These are phyloP conservation scores for Illadopsis cleaveri DNA, from an alignment of 2,113 vertebrate genomes.

Conservation along the genomic window DNA sequence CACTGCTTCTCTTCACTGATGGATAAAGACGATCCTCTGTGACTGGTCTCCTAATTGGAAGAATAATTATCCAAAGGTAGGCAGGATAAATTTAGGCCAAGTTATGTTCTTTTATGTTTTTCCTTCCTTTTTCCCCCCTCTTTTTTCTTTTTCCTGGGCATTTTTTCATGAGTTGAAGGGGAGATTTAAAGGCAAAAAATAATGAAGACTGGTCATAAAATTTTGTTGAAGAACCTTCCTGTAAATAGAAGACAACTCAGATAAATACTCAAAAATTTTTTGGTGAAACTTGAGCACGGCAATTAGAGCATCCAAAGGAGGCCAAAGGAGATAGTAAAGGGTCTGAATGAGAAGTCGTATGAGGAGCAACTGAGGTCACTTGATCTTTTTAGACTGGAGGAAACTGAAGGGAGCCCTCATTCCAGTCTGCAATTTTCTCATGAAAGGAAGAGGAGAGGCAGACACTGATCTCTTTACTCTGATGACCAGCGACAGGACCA, in stretches of 20 bases:
- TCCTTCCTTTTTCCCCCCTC: fast-evolving
- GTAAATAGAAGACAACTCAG: background rate
- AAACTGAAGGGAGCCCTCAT: background rate
- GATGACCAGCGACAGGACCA: fast-evolving
- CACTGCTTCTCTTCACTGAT: background rate
- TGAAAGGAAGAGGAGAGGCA: background rate
- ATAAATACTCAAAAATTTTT: background rate
- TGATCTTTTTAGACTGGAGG: background rate
- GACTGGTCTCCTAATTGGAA: background rate
- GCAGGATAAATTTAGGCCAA: background rate
- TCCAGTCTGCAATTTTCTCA: background rate
- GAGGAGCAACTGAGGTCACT: background rate
- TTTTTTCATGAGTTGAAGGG: background rate
- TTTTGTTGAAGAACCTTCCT: background rate
- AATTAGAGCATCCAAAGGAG: background rate
- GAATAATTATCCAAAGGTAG: background rate
- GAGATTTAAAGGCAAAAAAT: background rate
- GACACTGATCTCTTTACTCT: background rate
- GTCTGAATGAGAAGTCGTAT: fast-evolving
- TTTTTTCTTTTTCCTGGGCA: background rate
- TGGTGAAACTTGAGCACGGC: background rate
- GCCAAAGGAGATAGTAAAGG: background rate
- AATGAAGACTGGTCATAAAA: background rate
- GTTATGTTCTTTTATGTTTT: background rate
- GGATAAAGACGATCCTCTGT: background rate